A percentile compares a stretch with the other conserved stretches of the same genome.
These are phyloP conservation scores for Elgonia sp. DNA, from an alignment of 2,888 invertebrate genomes.

Conservation along the genomic window DNA sequence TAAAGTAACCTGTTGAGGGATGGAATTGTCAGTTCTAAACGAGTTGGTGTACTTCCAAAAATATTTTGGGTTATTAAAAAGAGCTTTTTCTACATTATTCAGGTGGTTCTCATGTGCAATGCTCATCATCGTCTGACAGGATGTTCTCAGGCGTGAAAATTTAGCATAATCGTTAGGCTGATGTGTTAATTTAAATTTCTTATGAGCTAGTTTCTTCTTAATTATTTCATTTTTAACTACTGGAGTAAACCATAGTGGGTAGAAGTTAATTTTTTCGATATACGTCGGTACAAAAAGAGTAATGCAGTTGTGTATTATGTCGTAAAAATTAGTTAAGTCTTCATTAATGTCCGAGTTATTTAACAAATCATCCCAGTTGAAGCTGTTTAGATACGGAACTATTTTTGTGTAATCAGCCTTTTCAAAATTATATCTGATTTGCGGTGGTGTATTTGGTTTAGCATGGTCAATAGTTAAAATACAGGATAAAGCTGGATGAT, in stretches of 20 bases:
- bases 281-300: background rate
- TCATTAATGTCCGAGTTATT: conserved; percentile 15
- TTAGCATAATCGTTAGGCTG: background rate
- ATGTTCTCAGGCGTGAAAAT: conserved; percentile 1
- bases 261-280: background rate
- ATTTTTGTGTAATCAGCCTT: background rate
- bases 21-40: background rate
- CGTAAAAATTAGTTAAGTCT: conserved; percentile 10
- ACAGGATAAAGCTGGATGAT: background rate
- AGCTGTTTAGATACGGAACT: conserved; percentile 7
- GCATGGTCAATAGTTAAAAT: background rate
- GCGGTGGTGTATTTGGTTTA: no score
- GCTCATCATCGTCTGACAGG: background rate
- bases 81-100: no score
- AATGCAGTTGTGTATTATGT: conserved; percentile 20
- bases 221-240: background rate
- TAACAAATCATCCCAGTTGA: conserved; percentile 14
- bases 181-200: conserved; percentile 6
- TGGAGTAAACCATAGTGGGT: conserved; percentile 13
- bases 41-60: no score
- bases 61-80: background rate
- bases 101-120: no score
- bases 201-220: conserved; percentile 10
- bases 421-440: no score
- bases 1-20: background rate